Evolutionary conservation across 1,140 invertebrate species (phyloP), one percentile per base, ranked within the genome.

Genomic region (Ceratina calcarata): DNA sequence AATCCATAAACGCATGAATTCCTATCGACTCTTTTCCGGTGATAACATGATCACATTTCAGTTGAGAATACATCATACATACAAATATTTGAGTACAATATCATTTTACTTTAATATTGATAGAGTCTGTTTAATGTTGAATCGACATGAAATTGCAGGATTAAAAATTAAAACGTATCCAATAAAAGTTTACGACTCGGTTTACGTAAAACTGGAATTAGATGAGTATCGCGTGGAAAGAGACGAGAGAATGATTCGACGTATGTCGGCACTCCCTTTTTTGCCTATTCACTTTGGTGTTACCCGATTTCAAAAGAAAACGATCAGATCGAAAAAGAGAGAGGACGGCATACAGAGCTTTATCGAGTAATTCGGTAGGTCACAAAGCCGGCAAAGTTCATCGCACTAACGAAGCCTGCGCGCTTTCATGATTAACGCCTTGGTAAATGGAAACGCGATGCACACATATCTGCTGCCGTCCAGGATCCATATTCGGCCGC

Each of bases 301-400:
- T 24, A 27, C 15, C 10, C 53, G 51, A 57, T 70, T 58, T 55
- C 7, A 18, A 16, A 16, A 18, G 24, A 32, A 70, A 53, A 70
- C 24, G 24, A 57, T 20, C 6, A 16, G 12, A 57, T 32, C 12
- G 72, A 65, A 0, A 20, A 74, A 7, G 45, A 16, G 45, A 16
- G 22, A 12, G 12, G 24, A 16, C 32, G 22, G 37, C 37, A 18
- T 15, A 7, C 1, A 8, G 22, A 32, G 57, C 37, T 83, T 82
- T 73, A 77, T 83, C 58, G 82, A 82, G 71, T 70, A 53, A 45
- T 70, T 65, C 45, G 45, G 51, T 66, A 22, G 53, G 82, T 66
- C 75, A 66, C 81, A 81, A 76, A 84, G 83, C 82, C 61, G 62
- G 68, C 73, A 61, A 81, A 84, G 83, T 85, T 85, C 78, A 81